These are phyloP conservation scores for Nymphicus hollandicus DNA, from an alignment of 2,113 vertebrate species.

Conservation along the genomic window DNA sequence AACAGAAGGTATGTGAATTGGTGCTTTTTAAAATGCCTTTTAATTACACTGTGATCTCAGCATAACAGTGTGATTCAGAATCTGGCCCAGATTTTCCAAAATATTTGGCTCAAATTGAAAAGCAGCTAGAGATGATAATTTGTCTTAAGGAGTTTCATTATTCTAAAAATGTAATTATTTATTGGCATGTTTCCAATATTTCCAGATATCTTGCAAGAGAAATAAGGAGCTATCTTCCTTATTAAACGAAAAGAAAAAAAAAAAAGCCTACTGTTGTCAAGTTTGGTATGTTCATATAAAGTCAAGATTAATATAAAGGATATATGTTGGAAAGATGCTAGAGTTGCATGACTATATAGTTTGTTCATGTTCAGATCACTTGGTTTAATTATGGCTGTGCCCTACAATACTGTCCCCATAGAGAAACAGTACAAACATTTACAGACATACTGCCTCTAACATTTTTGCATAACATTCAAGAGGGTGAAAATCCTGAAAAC, in stretches of 20 bases:
- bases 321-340: not conserved
- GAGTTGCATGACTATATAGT: not conserved
- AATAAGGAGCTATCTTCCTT: not conserved
- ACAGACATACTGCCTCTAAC: accelerated
- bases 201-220: not conserved
- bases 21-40: not conserved
- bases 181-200: not conserved
- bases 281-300: not conserved
- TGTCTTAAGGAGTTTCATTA: not conserved
- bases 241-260: not conserved
- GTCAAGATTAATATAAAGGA: not conserved
- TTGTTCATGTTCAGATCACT: not conserved
- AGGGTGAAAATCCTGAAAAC: not conserved
- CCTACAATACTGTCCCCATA: not conserved
- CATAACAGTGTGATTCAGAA: not conserved
- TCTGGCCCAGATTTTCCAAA: not conserved
- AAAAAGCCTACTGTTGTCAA: accelerated
- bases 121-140: not conserved
- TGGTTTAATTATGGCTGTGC: not conserved
- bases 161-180: not conserved
- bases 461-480: not conserved
- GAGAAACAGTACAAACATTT: not conserved
- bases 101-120: not conserved
- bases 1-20: not conserved
- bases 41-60: not conserved